Conservation (phyloP, 2,888 invertebrate species). For the Acronicta psi region DNA sequence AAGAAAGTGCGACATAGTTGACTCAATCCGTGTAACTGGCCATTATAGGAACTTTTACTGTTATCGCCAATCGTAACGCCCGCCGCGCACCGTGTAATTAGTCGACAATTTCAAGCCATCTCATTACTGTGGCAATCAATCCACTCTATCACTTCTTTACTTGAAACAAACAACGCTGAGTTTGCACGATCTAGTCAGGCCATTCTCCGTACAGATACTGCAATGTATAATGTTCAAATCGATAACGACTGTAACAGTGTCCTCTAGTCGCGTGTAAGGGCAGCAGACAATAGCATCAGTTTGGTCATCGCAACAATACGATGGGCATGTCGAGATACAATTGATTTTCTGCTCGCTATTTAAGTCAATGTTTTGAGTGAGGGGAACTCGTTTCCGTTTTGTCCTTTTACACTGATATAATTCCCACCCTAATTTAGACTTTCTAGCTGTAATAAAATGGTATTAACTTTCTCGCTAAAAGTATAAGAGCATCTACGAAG, state of each 20-base stretch:
- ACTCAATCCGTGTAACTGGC: conserved; percentile 75
- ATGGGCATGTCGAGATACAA: conserved; percentile 74
- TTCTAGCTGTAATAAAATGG: background rate
- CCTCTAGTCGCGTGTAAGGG: conserved; percentile 67
- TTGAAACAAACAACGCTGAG: conserved; percentile 45
- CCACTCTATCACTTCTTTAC: conserved; percentile 28
- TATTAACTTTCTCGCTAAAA: background rate
- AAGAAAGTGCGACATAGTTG: conserved; percentile 79
- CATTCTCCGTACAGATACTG: conserved; percentile 23
- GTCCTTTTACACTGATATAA: conserved; percentile 17
- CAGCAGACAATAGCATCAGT: conserved; percentile 72
- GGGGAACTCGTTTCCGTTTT: conserved; percentile 58
- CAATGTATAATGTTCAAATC: conserved; percentile 50
- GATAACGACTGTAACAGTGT: conserved; percentile 17
- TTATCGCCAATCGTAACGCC: conserved; percentile 84
- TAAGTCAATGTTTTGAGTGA: conserved; percentile 65
- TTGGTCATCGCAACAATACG: conserved; percentile 73
- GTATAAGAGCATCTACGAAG: too few relatives aligned
- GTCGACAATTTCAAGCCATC: conserved; percentile 71
- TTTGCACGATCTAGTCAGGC: conserved; percentile 1
- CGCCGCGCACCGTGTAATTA: conserved; percentile 81
- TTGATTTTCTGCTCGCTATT: conserved; percentile 73
- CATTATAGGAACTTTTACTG: conserved; percentile 85
- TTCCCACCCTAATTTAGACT: background rate
- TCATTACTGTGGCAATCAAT: conserved; percentile 58